Base-by-base conservation (phyloP, 2,113 vertebrate genomes). In the Nothobranchius kuhntae region DNA sequence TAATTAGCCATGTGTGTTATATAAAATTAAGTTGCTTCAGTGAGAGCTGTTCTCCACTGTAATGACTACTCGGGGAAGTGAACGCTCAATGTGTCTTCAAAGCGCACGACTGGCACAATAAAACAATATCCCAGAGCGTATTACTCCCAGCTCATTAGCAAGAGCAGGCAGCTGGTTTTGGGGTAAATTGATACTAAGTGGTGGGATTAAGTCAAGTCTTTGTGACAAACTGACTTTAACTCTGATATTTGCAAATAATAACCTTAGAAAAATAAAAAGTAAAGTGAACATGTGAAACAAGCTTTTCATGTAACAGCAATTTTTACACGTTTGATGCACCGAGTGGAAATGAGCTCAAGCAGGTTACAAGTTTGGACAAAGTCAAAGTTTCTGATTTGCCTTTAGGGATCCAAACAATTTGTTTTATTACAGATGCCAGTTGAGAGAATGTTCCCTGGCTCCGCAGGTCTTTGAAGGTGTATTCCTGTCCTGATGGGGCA, bases 61-160 rank as follows among this genome's bases (percentile, higher is more conserved):
- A 64, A 78, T 64, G 74, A 9, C 68, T 42, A 12, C 61, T 75
- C n/a, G 6, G 21, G 48, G 75, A 75, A 57, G 21, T 64, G 59
- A 76, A 81, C 68, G 72, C 74, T 65, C 10, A 72, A 86, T 65
- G 74, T 63, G 75, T 82, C 78, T 74, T 80, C 78, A 81, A 82
- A 81, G 91, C 75, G 89, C 89, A 90, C 76, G 86, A 91, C 87
- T 91, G 74, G 60, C 77, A 73, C 35, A 21, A 72, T 64, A 53
- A 81, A 69, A 75, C 44, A 24, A 55, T 21, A 71, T 83, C 81
- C 76, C 77, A 71, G 76, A 78, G 73, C 76, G 77, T 73, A 83
- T 90, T 85, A 87, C 80, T 89, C 91, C 86, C 80, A 85, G 58
- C 77, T 83, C 84, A 83, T 87, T 86, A 89, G 81, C 79, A 75